Percentiles rank a stretch among this genome's conserved stretches.
Evolutionary conservation across 1,140 invertebrate species (phyloP).

Genomic region (Drosophila truncata): DNA sequence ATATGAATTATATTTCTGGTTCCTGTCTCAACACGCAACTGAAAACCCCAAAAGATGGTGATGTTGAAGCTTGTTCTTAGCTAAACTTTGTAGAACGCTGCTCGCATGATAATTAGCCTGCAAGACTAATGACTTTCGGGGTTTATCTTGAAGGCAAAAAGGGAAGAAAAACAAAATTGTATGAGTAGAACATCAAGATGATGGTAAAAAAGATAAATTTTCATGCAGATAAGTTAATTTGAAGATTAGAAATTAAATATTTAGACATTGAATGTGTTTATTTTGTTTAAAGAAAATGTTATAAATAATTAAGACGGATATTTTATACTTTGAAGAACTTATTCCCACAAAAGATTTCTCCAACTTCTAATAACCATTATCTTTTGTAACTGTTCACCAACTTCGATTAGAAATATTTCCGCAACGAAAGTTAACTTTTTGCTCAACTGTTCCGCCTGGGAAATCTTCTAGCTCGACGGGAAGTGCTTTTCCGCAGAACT

Average conservation of each 20-base stretch:
- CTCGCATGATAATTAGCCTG: constrained; percentile 69
- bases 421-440: constrained; percentile 20
- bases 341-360: neutral
- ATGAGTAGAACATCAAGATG: constrained; percentile 53
- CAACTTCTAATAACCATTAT: neutral
- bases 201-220: constrained; percentile 24
- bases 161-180: constrained; percentile 39
- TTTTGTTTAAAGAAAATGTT: neutral
- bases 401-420: constrained; percentile 8
- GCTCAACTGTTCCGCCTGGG: constrained; percentile 11
- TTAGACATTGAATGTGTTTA: neutral
- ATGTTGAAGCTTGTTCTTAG: constrained; percentile 58
- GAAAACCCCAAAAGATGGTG: constrained; percentile 33
- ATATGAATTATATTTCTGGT: constrained; percentile 23
- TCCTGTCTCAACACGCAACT: constrained; percentile 55
- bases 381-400: neutral
- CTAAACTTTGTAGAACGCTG: constrained; percentile 62
- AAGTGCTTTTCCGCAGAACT: constrained; percentile 30
- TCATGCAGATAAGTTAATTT: neutral
- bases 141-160: constrained; percentile 32
- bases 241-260: neutral
- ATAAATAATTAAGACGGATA: neutral
- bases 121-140: constrained; percentile 70
- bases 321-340: no score
- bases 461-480: constrained; percentile 2